phyloP scores from a whole-genome alignment of 2,113 vertebrate species.

The Beaufortia kweichowensis region DNA sequence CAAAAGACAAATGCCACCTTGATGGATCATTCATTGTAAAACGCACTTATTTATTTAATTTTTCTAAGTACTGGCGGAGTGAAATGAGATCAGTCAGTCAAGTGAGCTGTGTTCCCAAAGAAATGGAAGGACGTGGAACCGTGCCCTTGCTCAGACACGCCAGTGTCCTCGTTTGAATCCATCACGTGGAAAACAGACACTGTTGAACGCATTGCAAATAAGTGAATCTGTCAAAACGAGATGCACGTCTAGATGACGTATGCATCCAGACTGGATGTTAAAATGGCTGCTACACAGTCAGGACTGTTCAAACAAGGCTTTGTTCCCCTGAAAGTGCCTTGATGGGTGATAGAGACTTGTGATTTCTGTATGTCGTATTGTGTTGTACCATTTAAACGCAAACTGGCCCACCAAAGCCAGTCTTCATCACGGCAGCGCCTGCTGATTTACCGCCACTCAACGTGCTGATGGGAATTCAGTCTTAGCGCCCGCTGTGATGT shows the following conservation, averaged over 20 bases:
- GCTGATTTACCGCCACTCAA: slow-evolving; percentile 17
- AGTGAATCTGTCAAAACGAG: slow-evolving; percentile 55
- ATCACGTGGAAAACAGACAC: slow-evolving; percentile 54
- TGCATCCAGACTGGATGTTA: slow-evolving; percentile 59
- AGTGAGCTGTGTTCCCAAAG: slow-evolving; percentile 3
- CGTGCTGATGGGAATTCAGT: slow-evolving; percentile 8
- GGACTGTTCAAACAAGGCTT: slow-evolving; percentile 57
- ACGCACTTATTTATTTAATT: slow-evolving; percentile 21
- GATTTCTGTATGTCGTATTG: slow-evolving; percentile 48
- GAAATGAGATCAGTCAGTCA: slow-evolving; percentile 10
- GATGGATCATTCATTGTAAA: slow-evolving; percentile 24
- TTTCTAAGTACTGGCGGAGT: slow-evolving; percentile 18
- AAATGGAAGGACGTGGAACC: slow-evolving; percentile 26
- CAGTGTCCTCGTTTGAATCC: slow-evolving; percentile 35
- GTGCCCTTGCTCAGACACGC: slow-evolving; percentile 5
- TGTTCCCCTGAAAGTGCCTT: slow-evolving; percentile 67
- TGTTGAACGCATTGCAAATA: slow-evolving; percentile 56
- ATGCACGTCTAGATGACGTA: slow-evolving; percentile 62
- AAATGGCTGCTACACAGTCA: too few species aligned
- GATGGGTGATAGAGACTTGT: slow-evolving; percentile 63
- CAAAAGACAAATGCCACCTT: slow-evolving; percentile 30
- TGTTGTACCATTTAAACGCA: slow-evolving; percentile 20
- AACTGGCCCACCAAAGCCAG: slow-evolving; percentile 50
- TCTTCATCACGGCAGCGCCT: slow-evolving; percentile 35
- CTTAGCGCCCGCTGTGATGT: slow-evolving; percentile 14